Conservation (phyloP, 2,888 invertebrate species). For the Aleiodes leptofemur region DNA sequence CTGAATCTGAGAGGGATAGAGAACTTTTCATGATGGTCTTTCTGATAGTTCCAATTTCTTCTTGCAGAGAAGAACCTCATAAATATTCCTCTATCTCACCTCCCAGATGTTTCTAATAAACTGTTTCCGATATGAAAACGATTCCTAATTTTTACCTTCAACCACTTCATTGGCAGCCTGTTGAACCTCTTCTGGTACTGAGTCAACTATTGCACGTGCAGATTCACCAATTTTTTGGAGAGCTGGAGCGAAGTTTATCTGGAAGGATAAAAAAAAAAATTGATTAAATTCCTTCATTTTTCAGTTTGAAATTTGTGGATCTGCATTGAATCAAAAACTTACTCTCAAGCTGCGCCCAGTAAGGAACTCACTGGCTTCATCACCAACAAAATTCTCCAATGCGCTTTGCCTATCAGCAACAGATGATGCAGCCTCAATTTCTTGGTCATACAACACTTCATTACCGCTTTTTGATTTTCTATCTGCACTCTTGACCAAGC, state of each 20-base stretch:
- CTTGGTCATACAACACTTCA: slow-evolving; percentile 75
- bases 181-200: slow-evolving; percentile 78
- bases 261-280: slow-evolving; percentile 45
- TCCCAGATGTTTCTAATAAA: too few species aligned
- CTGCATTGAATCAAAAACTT: slow-evolving; percentile 48
- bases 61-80: too few species aligned
- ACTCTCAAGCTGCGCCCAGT: slow-evolving; percentile 76
- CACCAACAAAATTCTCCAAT: slow-evolving; percentile 78
- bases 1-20: background rate
- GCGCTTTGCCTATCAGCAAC: slow-evolving; percentile 78
- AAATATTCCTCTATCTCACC: too few species aligned
- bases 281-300: background rate
- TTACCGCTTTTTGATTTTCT: slow-evolving; percentile 76
- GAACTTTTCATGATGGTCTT: too few species aligned
- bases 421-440: slow-evolving; percentile 76
- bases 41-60: too few species aligned
- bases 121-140: background rate
- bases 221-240: slow-evolving; percentile 72
- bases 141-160: slow-evolving; percentile 74
- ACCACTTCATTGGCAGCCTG: slow-evolving; percentile 78
- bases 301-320: background rate
- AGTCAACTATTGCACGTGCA: slow-evolving; percentile 76
- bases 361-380: slow-evolving; percentile 78
- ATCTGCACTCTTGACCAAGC: slow-evolving; percentile 73
- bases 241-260: slow-evolving; percentile 72